phyloP scores from a whole-genome alignment of 2,888 invertebrate genomes.

The Dioctria linearis region DNA sequence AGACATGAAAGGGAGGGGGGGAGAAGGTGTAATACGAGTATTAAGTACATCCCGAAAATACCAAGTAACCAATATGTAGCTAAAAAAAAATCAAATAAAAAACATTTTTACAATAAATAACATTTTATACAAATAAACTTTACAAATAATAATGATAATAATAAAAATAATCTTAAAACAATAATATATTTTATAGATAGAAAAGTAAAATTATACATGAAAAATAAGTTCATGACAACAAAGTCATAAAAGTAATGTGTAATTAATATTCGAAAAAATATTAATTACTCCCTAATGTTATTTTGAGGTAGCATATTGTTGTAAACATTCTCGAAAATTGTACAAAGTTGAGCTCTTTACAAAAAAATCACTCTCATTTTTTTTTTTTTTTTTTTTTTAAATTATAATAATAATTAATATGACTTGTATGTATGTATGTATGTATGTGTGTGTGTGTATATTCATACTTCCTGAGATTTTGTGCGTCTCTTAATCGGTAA shows the following conservation, averaged over 20 bases:
- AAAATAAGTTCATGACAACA: constrained; percentile 20
- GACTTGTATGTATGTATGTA: neutral
- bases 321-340: constrained; percentile 47
- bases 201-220: constrained; percentile 33
- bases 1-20: too few relatives aligned
- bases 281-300: constrained; percentile 34
- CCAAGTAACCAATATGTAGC: neutral
- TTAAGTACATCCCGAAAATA: neutral
- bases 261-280: constrained; percentile 34
- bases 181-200: constrained; percentile 12
- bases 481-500: constrained; percentile 18
- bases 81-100: constrained; percentile 12
- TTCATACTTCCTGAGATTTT: constrained; percentile 44
- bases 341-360: constrained; percentile 47
- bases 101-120: constrained; percentile 44
- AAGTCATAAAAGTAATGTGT: constrained; percentile 27
- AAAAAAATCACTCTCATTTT: neutral
- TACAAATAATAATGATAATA: constrained; percentile 25
- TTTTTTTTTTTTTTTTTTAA: neutral
- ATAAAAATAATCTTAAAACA: constrained; percentile 23
- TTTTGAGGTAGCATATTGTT: constrained; percentile 49
- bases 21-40: too few relatives aligned
- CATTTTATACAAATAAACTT: constrained; percentile 51
- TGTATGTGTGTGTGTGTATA: neutral
- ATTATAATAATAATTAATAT: neutral